Evolutionary conservation across 2,888 invertebrate genomes (phyloP).

Genomic region (Macaria notata): DNA sequence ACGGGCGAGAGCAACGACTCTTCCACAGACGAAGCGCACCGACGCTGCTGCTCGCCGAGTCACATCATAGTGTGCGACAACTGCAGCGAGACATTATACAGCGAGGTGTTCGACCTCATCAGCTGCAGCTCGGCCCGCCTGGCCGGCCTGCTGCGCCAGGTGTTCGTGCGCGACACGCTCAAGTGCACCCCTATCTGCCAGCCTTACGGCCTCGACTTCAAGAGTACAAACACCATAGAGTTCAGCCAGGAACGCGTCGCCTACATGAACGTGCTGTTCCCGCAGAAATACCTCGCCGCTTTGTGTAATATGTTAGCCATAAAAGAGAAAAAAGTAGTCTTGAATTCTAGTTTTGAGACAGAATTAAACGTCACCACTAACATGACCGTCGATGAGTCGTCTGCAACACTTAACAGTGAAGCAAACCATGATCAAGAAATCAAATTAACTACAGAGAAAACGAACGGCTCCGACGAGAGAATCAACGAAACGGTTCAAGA

Average conservation of each 20-base stretch:
- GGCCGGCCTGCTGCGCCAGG: conserved; percentile 82
- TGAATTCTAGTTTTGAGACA: conserved; percentile 84
- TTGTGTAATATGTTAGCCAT: conserved; percentile 89
- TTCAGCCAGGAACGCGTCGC: conserved; percentile 76
- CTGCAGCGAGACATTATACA: conserved; percentile 87
- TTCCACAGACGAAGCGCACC: conserved; percentile 64
- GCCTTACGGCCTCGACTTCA: conserved; percentile 84
- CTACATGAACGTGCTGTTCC: conserved; percentile 84
- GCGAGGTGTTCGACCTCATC: conserved; percentile 87
- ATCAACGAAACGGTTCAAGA: conserved; percentile 60
- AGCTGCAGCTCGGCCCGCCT: conserved; percentile 86
- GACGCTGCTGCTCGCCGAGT: conserved; percentile 87
- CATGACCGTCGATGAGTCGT: conserved; percentile 65
- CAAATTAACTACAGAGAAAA: conserved; percentile 60
- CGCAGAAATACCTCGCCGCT: conserved; percentile 87
- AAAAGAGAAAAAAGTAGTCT: conserved; percentile 84
- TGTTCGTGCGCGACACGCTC: conserved; percentile 84
- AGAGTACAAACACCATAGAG: conserved; percentile 78
- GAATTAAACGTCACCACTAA: conserved; percentile 75
- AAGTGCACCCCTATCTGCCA: conserved; percentile 83
- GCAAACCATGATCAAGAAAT: conserved; percentile 63
- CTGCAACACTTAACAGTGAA: conserved; percentile 56
- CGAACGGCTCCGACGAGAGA: conserved; percentile 60
- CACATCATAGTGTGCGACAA: conserved; percentile 88
- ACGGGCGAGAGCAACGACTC: conserved; percentile 75